Base-by-base conservation (phyloP, 1,140 invertebrate genomes). In the Neodiprion lecontei region DNA sequence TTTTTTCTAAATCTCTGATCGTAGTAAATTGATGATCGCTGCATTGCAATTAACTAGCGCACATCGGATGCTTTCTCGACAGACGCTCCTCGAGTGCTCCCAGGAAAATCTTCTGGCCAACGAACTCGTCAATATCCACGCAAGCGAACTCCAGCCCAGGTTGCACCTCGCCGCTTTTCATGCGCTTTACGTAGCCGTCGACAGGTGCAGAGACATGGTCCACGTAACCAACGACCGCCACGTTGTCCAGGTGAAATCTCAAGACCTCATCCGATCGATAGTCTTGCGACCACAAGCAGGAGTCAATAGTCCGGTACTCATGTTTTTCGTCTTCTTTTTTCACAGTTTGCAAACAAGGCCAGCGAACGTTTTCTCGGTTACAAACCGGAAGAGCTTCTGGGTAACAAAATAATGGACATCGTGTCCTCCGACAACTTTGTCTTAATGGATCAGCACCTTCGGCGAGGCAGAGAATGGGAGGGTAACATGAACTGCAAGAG, bases 171-270 rank as follows among this genome's bases (percentile, higher is more conserved):
- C 89, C 28, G 90, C 91, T 7, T 89, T 92, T 2, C 91, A 94
- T 79, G 94, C 95, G n/a, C 90, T 98, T 2, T 94, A 96, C 75
- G 92, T 94, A 21, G 96, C 96, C 40, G 89, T 97, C 48, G 95
- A 98, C 81, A 92, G 93, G 79, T 95, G 95, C 79, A 91, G 92
- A 73, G 96, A 98, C 84, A 91, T 96, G 79, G 92, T 98, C 11
- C 93, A 97, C 72, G 93, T 98, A 68, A 97, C 96, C 48, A 95
- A 97, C 85, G 92, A 95, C 77, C 91, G 94, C 76, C 93, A 95
- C 82, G 91, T 92, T 84, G 93, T 97, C 85, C 94, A 97, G 91
- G 95, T 96, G 88, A 89, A 77, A 75, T 61, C 67, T 75, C 65
- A 68, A 73, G 75, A 53, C 40, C 61, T 21, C 28, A 79, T 47